Percentiles rank a stretch among this genome's conserved stretches.
Evolutionary conservation across 2,888 invertebrate species (phyloP).

Genomic region (Meandrusa payeni): DNA sequence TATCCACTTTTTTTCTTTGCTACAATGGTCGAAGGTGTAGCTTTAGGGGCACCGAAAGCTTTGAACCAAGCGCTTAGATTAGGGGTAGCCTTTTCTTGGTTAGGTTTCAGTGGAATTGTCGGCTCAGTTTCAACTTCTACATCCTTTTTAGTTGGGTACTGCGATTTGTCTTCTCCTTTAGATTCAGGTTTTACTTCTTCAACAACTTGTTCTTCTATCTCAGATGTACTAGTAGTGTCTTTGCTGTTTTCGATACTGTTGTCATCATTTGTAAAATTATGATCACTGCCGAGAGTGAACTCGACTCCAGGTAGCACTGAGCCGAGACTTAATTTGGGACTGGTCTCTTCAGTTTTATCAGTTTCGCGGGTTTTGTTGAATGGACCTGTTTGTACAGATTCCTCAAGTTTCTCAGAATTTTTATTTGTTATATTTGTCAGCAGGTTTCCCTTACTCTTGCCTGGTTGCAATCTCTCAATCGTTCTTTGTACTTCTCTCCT

Average conservation of each 20-base stretch:
- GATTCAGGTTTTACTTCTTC: conserved; percentile 39
- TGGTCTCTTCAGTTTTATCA: conserved; percentile 83
- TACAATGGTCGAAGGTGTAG: conserved; percentile 72
- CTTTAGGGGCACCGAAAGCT: conserved; percentile 93
- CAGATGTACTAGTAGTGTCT: conserved; percentile 39
- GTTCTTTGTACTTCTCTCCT: conserved; percentile 89
- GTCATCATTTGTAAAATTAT: conserved; percentile 77
- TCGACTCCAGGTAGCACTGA: conserved; percentile 89
- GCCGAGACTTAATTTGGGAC: conserved; percentile 91
- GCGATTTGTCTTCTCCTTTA: conserved; percentile 42
- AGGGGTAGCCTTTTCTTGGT: conserved; percentile 87
- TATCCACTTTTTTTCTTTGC: conserved; percentile 83
- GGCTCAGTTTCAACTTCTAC: conserved; percentile 68
- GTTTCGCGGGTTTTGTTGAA: conserved; percentile 81
- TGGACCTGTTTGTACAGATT: conserved; percentile 74
- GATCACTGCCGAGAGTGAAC: conserved; percentile 83
- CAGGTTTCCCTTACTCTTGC: conserved; percentile 93
- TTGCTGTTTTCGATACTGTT: conserved; percentile 33
- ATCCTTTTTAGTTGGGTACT: conserved; percentile 54
- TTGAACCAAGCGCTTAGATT: conserved; percentile 96
- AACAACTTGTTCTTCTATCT: conserved; percentile 26
- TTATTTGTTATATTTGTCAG: conserved; percentile 84
- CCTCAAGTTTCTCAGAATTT: conserved; percentile 79
- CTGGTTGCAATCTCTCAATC: conserved; percentile 91
- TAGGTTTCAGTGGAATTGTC: conserved; percentile 55